Conservation (phyloP, 2,797 vertebrate species). For the Myotis pilosus region DNA sequence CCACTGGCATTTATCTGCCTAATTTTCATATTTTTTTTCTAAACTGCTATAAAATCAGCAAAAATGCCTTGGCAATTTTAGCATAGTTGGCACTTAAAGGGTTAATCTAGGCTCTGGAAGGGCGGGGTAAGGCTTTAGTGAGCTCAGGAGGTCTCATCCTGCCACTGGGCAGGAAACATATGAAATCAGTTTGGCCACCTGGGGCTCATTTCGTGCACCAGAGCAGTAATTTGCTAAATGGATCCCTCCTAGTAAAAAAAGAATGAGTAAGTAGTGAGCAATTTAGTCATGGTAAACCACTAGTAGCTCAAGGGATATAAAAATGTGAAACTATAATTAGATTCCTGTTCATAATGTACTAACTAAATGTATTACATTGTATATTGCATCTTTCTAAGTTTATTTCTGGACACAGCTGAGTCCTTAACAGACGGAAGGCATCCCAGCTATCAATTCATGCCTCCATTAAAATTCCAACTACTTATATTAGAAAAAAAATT, state of each 20-base stretch:
- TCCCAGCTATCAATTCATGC: conserved; percentile 12
- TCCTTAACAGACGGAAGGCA: conserved; percentile 39
- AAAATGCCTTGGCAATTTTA: no score
- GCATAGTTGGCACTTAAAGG: no score
- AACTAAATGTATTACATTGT: conserved; percentile 66
- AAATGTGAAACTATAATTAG: conserved; percentile 72
- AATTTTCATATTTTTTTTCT: no score
- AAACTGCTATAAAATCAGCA: no score
- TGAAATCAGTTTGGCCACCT: conserved; percentile 62
- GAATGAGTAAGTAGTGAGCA: conserved; percentile 68
- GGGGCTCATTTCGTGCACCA: conserved; percentile 61
- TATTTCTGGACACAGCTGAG: conserved; percentile 70
- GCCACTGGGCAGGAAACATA: conserved; percentile 28
- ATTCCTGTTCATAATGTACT: conserved; percentile 70
- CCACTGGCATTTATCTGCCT: no score
- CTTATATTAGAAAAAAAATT: conserved; percentile 52
- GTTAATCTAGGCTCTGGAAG: neutral
- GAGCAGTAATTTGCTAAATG: conserved; percentile 72
- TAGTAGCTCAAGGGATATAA: conserved; percentile 68
- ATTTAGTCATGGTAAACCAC: conserved; percentile 68
- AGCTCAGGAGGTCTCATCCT: conserved; percentile 39
- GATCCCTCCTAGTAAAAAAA: conserved; percentile 59
- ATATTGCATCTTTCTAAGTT: conserved; percentile 25
- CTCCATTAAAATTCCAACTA: conserved; percentile 69
- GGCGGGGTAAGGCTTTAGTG: neutral